These are phyloP conservation scores for Venturia canescens DNA, from an alignment of 1,140 invertebrate genomes.

Conservation along the genomic window DNA sequence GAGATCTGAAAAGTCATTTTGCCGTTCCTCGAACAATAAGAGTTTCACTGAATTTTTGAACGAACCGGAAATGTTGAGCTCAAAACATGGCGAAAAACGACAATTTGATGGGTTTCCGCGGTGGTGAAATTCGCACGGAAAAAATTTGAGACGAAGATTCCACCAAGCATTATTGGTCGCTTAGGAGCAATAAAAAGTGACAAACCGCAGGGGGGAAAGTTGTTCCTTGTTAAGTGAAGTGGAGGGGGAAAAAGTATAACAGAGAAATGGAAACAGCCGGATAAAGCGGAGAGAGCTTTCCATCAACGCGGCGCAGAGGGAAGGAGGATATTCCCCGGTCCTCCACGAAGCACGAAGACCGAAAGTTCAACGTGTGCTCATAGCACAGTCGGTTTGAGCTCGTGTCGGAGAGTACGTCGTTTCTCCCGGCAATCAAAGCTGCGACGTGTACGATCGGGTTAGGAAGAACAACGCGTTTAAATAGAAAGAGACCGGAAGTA, in stretches of 20 bases:
- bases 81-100: too few relatives aligned
- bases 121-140: not conserved
- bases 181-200: not conserved
- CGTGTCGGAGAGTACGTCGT: not conserved
- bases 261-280: not conserved
- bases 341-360: not conserved
- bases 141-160: not conserved
- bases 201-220: not conserved
- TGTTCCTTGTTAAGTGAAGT: not conserved
- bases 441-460: not conserved
- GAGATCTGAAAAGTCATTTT: too few relatives aligned
- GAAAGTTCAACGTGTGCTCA: constrained; percentile 11
- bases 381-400: constrained; percentile 6
- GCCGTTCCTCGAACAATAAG: too few relatives aligned
- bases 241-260: not conserved
- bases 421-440: not conserved
- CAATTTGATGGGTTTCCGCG: too few relatives aligned
- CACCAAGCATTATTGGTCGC: not conserved
- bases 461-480: not conserved
- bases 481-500: not conserved
- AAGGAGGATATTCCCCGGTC: constrained; percentile 6
- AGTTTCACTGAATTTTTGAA: too few relatives aligned
- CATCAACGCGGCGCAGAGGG: not conserved
- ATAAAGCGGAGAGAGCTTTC: constrained; percentile 1
- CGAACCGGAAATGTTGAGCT: too few relatives aligned